Percentiles rank a stretch among this genome's conserved stretches.
These are phyloP conservation scores for Danio kyathit DNA, from an alignment of 2,797 vertebrate genomes.

Conservation along the genomic window DNA sequence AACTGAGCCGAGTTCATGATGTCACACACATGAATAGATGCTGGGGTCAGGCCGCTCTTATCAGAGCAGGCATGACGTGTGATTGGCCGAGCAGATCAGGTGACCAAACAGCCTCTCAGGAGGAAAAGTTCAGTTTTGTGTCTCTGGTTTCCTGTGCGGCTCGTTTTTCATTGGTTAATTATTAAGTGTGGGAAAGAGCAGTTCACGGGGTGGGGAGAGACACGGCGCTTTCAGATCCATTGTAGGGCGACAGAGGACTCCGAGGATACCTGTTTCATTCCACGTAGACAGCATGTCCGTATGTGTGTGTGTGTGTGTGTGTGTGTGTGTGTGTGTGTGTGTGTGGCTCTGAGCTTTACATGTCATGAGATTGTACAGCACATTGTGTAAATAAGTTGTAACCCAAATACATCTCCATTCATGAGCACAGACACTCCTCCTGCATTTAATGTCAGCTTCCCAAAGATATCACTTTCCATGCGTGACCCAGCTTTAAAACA, in stretches of 20 bases:
- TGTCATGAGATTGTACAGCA: constrained; percentile 31
- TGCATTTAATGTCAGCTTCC: constrained; percentile 52
- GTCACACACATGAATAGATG: constrained; percentile 50
- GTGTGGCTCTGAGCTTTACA: constrained; percentile 1
- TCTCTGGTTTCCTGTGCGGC: constrained; percentile 43
- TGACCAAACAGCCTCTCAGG: constrained; percentile 40
- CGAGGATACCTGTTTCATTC: constrained; percentile 48
- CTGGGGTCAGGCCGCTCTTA: background rate
- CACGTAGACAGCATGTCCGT: constrained; percentile 5
- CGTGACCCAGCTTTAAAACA: background rate
- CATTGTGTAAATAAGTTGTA: constrained; percentile 49
- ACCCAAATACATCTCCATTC: constrained; percentile 52
- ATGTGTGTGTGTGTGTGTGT: constrained; percentile 32
- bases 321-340: background rate
- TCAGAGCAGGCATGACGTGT: constrained; percentile 42
- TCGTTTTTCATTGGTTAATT: constrained; percentile 54
- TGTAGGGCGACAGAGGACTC: constrained; percentile 18
- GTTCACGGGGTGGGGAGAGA: constrained; percentile 42
- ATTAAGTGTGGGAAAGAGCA: constrained; percentile 62
- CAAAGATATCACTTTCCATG: constrained; percentile 50
- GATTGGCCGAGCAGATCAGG: constrained; percentile 47
- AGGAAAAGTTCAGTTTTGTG: constrained; percentile 55
- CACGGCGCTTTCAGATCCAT: constrained; percentile 26
- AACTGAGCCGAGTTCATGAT: constrained; percentile 45
- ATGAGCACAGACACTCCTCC: constrained; percentile 29